Evolutionary conservation across 2,113 vertebrate species (phyloP).

Genomic region (Macrotus californicus): DNA sequence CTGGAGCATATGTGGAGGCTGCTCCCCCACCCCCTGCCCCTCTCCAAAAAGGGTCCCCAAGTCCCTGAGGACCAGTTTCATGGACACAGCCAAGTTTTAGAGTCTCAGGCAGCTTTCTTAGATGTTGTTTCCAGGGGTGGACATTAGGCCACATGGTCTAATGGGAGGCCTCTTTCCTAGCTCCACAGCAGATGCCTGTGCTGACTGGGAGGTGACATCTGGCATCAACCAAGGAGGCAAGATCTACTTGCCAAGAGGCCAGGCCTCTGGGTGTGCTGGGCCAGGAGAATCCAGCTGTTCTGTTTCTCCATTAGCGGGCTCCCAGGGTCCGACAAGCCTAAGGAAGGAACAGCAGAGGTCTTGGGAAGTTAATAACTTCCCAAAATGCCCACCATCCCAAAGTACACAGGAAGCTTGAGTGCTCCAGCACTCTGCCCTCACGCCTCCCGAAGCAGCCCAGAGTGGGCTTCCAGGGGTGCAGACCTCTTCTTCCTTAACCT

Average conservation of each 20-base stretch:
- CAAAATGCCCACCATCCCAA: background rate
- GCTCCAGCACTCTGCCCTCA: background rate
- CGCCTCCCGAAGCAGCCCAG: background rate
- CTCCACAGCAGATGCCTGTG: background rate
- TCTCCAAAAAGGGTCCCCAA: background rate
- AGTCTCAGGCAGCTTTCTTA: background rate
- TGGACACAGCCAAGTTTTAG: background rate
- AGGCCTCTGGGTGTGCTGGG: background rate
- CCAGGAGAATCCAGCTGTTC: background rate
- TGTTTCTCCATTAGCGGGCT: background rate
- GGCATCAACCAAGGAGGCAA: background rate
- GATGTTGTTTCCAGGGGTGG: background rate
- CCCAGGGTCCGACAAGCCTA: background rate
- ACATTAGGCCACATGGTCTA: background rate
- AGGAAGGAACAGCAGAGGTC: background rate
- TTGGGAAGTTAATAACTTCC: background rate
- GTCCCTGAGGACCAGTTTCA: background rate
- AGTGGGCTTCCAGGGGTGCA: background rate
- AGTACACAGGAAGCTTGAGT: background rate
- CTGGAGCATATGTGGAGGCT: no score
- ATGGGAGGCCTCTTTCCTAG: background rate
- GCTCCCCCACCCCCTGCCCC: background rate
- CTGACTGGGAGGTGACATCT: background rate
- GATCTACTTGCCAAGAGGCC: background rate
- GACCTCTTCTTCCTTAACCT: conserved; percentile 87